phyloP scores from a whole-genome alignment of 2,113 vertebrate species.

The Hoplias malabaricus region DNA sequence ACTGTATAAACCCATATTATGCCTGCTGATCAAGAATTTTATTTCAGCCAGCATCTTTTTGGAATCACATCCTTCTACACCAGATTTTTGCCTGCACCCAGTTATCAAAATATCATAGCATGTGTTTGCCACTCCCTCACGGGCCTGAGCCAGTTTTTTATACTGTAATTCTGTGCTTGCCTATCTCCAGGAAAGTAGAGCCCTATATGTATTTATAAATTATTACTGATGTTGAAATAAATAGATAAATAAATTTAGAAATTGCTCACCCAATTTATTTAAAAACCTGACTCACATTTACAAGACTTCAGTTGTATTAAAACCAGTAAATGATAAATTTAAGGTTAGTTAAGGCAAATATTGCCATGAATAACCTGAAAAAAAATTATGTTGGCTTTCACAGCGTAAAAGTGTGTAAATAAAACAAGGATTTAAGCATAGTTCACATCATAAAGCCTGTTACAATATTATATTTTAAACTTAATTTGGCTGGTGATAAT shows the following conservation, averaged over 20 bases:
- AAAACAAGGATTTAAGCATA: neutral
- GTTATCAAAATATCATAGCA: too few species aligned
- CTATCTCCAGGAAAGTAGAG: too few species aligned
- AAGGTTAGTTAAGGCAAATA: neutral
- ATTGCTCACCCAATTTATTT: neutral
- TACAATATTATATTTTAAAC: neutral
- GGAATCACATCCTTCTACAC: too few species aligned
- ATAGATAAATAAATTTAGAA: neutral
- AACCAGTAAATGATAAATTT: neutral
- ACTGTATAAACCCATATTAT: too few species aligned
- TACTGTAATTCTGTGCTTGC: too few species aligned
- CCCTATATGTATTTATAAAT: neutral
- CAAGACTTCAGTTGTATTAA: neutral
- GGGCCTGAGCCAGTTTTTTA: too few species aligned
- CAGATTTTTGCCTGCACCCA: too few species aligned
- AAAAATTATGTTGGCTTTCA: neutral
- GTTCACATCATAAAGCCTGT: neutral
- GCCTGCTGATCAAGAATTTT: too few species aligned
- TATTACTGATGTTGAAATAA: neutral
- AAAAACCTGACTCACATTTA: neutral
- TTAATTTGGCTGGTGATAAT: neutral
- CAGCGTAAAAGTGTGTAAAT: neutral
- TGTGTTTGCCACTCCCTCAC: too few species aligned
- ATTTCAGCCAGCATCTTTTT: too few species aligned
- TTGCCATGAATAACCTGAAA: neutral